These are phyloP conservation scores for Eolophus roseicapilla DNA, from an alignment of 2,113 vertebrate species.

Conservation along the genomic window DNA sequence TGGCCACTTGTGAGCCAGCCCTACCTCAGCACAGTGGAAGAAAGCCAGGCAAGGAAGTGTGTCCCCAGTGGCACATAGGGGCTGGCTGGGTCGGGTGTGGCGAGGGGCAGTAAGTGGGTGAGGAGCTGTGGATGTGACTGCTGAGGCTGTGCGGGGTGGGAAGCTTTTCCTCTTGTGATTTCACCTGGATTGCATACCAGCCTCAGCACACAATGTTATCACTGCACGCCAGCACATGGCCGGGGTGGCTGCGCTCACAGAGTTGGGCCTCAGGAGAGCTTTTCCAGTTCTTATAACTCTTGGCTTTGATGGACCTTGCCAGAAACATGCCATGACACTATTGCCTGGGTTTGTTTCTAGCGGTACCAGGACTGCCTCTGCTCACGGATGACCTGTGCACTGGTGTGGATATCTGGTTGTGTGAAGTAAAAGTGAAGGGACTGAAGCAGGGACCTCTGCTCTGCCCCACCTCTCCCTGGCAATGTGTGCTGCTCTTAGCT, in stretches of 20 bases:
- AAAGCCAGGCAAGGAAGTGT: background rate
- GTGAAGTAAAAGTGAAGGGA: background rate
- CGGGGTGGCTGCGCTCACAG: background rate
- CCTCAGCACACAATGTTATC: conserved; percentile 69
- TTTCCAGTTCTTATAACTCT: background rate
- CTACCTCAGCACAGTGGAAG: background rate
- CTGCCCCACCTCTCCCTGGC: background rate
- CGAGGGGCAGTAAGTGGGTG: background rate
- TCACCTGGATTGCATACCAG: conserved; percentile 44
- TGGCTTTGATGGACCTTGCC: background rate
- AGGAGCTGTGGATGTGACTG: background rate
- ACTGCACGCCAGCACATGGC: background rate
- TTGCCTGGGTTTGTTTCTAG: background rate
- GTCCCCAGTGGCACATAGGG: background rate
- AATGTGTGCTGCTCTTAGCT: background rate
- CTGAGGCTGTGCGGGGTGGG: background rate
- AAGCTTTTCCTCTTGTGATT: conserved; percentile 51
- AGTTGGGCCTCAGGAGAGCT: background rate
- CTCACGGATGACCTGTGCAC: background rate
- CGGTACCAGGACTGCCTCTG: background rate
- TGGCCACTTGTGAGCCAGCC: background rate
- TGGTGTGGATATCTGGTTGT: background rate
- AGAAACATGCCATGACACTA: background rate
- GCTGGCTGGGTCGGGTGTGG: background rate
- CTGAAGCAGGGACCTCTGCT: background rate